These are phyloP conservation scores for Synanceia verrucosa DNA, from an alignment of 2,797 vertebrate genomes.

Conservation along the genomic window DNA sequence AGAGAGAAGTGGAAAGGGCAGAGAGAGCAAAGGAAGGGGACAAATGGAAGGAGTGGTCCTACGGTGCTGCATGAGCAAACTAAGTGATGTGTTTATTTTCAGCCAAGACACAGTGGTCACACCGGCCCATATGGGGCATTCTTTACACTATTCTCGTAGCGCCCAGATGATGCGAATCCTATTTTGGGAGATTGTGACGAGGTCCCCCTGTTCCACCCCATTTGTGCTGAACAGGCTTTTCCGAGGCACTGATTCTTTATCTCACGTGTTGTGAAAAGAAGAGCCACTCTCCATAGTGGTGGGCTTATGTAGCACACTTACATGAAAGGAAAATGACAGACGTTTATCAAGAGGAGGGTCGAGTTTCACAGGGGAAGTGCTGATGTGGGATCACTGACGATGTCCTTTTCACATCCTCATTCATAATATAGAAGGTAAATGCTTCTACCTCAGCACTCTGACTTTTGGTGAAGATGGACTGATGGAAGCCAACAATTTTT, in stretches of 20 bases:
- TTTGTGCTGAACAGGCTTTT: constrained; percentile 65
- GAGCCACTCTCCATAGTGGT: constrained; percentile 45
- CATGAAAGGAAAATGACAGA: constrained; percentile 53
- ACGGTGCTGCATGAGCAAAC: constrained; percentile 43
- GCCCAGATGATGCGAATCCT: constrained; percentile 65
- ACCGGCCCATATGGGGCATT: constrained; percentile 63
- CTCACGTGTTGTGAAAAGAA: constrained; percentile 24
- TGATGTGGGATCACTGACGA: constrained; percentile 58
- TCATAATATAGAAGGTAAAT: constrained; percentile 61
- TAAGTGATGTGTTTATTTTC: constrained; percentile 72
- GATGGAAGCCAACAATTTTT: not conserved
- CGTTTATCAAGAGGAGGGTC: constrained; percentile 62
- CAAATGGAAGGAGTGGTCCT: constrained; percentile 18
- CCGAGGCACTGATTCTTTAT: constrained; percentile 33
- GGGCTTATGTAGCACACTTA: constrained; percentile 34
- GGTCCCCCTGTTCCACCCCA: constrained; percentile 51
- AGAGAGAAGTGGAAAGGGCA: constrained; percentile 9
- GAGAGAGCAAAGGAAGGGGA: constrained; percentile 4
- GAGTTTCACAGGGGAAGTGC: constrained; percentile 62
- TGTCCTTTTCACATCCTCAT: constrained; percentile 54
- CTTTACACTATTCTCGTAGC: constrained; percentile 62
- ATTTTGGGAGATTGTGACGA: constrained; percentile 58
- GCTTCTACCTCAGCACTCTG: constrained; percentile 48
- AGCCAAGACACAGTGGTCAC: constrained; percentile 69
- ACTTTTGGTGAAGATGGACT: constrained; percentile 7